phyloP scores from a whole-genome alignment of 1,140 invertebrate genomes.

The Orussus abietinus region DNA sequence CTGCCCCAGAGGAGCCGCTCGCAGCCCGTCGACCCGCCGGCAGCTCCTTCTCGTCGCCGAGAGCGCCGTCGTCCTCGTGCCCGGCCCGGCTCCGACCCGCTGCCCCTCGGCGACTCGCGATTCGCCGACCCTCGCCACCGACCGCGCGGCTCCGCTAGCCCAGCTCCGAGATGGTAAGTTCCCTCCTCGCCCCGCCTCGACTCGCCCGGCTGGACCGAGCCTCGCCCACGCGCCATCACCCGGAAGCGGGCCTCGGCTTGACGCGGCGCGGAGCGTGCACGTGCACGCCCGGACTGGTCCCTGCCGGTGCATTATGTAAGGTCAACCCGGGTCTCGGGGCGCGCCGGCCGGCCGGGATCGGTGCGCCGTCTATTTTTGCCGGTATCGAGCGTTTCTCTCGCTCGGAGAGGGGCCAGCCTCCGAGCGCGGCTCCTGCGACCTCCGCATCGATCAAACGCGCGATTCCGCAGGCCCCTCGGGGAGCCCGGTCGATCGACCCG shows the following conservation, averaged over 20 bases:
- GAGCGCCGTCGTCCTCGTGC: constrained; percentile 9
- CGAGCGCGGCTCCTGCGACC: too few relatives aligned
- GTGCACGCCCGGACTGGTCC: too few relatives aligned
- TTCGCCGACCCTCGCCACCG: constrained; percentile 8
- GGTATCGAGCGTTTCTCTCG: constrained; percentile 8
- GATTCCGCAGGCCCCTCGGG: too few relatives aligned
- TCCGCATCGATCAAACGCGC: too few relatives aligned
- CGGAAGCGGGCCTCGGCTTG: constrained; percentile 18
- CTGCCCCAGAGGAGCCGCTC: too few relatives aligned
- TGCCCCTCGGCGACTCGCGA: background rate
- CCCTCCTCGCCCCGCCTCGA: constrained; percentile 21
- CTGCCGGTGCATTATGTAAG: too few relatives aligned
- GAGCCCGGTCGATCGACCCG: too few relatives aligned
- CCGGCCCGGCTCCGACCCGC: constrained; percentile 7
- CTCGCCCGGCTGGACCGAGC: constrained; percentile 11
- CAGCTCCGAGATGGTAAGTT: constrained; percentile 6
- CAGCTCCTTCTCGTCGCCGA: constrained; percentile 8
- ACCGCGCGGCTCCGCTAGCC: too few relatives aligned
- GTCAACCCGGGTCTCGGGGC: constrained; percentile 5
- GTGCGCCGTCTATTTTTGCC: constrained; percentile 14
- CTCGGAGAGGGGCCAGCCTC: too few relatives aligned
- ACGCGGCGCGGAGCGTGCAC: too few relatives aligned
- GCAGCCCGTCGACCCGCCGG: too few relatives aligned
- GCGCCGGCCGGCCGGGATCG: constrained; percentile 9
- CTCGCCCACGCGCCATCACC: constrained; percentile 9